These are phyloP conservation scores for Leptonema lineaticorne DNA, from an alignment of 1,140 invertebrate genomes.

Conservation along the genomic window DNA sequence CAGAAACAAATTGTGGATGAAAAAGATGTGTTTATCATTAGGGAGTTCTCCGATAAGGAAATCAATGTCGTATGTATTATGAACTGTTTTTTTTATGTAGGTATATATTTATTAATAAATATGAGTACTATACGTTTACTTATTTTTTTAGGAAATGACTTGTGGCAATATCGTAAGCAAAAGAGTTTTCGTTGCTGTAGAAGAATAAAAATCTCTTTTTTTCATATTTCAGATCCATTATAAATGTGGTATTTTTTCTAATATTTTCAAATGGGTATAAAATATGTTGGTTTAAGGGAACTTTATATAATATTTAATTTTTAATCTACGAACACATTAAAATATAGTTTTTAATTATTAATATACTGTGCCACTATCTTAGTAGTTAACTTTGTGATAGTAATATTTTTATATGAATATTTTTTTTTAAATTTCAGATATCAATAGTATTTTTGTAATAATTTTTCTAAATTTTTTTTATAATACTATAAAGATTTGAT, in stretches of 20 bases:
- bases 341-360: too few relatives aligned
- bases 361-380: too few relatives aligned
- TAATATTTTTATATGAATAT: too few relatives aligned
- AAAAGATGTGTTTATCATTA: slow-evolving; percentile 64
- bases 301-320: too few relatives aligned
- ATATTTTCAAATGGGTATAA: background rate
- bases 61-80: slow-evolving; percentile 57
- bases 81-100: background rate
- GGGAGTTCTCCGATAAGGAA: slow-evolving; percentile 65
- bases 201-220: background rate
- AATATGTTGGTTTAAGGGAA: too few relatives aligned
- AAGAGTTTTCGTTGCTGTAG: slow-evolving; percentile 46
- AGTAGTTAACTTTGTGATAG: too few relatives aligned
- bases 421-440: too few relatives aligned
- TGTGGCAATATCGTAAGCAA: slow-evolving; percentile 63
- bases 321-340: too few relatives aligned
- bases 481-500: too few relatives aligned
- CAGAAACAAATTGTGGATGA: slow-evolving; percentile 69
- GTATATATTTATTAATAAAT: background rate
- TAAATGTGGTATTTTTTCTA: background rate
- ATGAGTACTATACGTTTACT: slow-evolving; percentile 23
- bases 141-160: slow-evolving; percentile 58
- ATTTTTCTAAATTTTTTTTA: too few relatives aligned
- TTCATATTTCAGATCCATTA: background rate
- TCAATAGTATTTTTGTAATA: too few relatives aligned